A percentile compares a stretch with the other conserved stretches of the same genome.
Conservation (phyloP, 2,113 vertebrate species). For the Ptychochromis oligacanthus region DNA sequence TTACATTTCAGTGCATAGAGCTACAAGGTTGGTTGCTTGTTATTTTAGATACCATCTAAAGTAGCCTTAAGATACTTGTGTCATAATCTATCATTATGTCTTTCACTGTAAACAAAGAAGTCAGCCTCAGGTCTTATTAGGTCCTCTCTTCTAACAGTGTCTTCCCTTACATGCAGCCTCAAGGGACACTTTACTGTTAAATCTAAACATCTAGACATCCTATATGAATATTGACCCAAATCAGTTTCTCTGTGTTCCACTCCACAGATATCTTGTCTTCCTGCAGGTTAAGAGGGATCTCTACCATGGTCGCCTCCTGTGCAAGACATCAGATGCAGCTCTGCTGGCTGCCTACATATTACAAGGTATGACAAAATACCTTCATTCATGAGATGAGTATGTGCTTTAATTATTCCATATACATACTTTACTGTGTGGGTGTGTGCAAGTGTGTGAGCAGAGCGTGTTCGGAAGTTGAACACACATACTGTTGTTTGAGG, state of each 20-base stretch:
- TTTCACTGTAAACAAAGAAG: neutral
- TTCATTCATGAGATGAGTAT: neutral
- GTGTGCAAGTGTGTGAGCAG: neutral
- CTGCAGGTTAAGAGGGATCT: conserved; percentile 99
- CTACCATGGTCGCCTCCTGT: conserved; percentile 96
- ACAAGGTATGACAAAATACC: conserved; percentile 84
- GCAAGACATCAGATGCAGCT: conserved; percentile 96
- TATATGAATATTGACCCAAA: conserved; percentile 18
- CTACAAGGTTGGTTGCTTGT: neutral
- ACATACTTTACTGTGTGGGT: neutral
- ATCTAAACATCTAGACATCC: neutral
- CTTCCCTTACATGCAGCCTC: neutral
- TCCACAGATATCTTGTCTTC: conserved; percentile 96
- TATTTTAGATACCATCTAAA: too few species aligned
- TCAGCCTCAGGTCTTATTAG: neutral
- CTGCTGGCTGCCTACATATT: conserved; percentile 94
- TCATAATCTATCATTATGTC: neutral
- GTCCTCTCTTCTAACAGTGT: neutral
- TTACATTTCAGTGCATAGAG: neutral
- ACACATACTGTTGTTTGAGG: neutral
- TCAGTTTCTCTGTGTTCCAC: conserved; percentile 43
- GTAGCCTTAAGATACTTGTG: neutral
- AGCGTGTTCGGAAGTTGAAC: neutral
- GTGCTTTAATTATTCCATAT: neutral
- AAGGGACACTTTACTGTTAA: neutral